phyloP scores from a whole-genome alignment of 2,888 invertebrate genomes.

The Nasonia oneida region DNA sequence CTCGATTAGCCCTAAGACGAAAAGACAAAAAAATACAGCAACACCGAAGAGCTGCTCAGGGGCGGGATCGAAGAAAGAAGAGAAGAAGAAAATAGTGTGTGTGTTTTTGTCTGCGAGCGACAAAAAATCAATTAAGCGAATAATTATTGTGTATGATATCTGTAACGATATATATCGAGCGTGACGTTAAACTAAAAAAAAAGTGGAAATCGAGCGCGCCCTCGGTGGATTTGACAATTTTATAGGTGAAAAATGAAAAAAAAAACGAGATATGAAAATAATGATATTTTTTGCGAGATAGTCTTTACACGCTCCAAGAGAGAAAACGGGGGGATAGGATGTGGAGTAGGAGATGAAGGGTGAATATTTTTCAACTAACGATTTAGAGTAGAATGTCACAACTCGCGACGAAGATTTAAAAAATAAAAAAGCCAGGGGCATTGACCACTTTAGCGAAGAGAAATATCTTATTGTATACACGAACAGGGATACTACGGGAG shows the following conservation, averaged over 20 bases:
- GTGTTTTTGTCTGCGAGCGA: slow-evolving; percentile 33
- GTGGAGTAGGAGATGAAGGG: slow-evolving; percentile 40
- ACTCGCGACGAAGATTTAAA: slow-evolving; percentile 52
- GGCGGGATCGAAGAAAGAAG: slow-evolving; percentile 25
- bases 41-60: slow-evolving; percentile 44
- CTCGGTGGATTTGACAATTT: slow-evolving; percentile 71
- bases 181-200: slow-evolving; percentile 49
- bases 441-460: slow-evolving; percentile 63
- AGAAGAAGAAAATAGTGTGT: not conserved
- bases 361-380: slow-evolving; percentile 72
- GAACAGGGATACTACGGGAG: slow-evolving; percentile 49
- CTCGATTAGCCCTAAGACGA: slow-evolving; percentile 71
- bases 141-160: slow-evolving; percentile 33
- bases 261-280: slow-evolving; percentile 50
- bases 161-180: slow-evolving; percentile 49
- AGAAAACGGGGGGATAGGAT: not conserved
- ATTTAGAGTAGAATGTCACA: slow-evolving; percentile 62
- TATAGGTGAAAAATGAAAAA: slow-evolving; percentile 69
- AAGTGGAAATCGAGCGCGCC: slow-evolving; percentile 42
- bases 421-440: slow-evolving; percentile 57
- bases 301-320: slow-evolving; percentile 67
- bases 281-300: slow-evolving; percentile 76
- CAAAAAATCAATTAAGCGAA: slow-evolving; percentile 35
- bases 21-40: slow-evolving; percentile 58
- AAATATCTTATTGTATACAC: slow-evolving; percentile 57